Percentiles rank a stretch among this genome's conserved stretches.
Evolutionary conservation across 2,888 invertebrate genomes (phyloP).

Genomic region (Spicauda simplicius): DNA sequence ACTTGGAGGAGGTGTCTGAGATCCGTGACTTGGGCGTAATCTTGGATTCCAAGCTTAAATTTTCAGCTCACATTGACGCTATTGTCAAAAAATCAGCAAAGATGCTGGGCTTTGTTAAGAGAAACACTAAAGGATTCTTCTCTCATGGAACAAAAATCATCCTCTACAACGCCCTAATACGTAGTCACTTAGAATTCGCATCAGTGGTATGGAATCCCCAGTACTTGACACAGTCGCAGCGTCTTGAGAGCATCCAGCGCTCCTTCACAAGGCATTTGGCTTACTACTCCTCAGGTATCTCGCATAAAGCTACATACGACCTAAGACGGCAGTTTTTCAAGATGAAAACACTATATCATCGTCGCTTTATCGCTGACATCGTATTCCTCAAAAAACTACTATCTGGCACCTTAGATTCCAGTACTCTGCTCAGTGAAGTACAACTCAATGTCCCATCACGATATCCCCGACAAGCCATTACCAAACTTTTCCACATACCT

Average conservation of each 20-base stretch:
- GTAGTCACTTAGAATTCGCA: constrained; percentile 29
- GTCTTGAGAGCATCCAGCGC: constrained; percentile 31
- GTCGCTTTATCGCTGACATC: too few species aligned
- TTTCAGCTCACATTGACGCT: constrained; percentile 11
- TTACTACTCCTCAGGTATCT: constrained; percentile 11
- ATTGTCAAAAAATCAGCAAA: constrained; percentile 25
- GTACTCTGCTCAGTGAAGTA: too few species aligned
- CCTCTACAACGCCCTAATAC: constrained; percentile 26
- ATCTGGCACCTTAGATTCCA: too few species aligned
- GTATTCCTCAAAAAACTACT: too few species aligned
- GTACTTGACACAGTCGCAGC: constrained; percentile 23
- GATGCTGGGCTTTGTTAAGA: too few species aligned
- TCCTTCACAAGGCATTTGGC: constrained; percentile 29
- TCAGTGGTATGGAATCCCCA: constrained; percentile 32
- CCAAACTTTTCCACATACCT: too few species aligned
- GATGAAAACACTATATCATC: too few species aligned
- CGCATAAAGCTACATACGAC: too few species aligned
- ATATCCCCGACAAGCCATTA: too few species aligned
- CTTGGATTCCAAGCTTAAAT: constrained; percentile 19
- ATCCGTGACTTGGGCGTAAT: constrained; percentile 28
- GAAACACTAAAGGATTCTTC: constrained; percentile 18
- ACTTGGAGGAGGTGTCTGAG: constrained; percentile 9
- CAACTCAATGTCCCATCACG: too few species aligned
- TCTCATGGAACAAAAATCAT: constrained; percentile 13
- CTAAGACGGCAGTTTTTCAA: too few species aligned